Percentiles rank a stretch among this genome's conserved stretches.
Evolutionary conservation across 2,888 invertebrate species (phyloP).

Genomic region (Ptilodon capucinus): DNA sequence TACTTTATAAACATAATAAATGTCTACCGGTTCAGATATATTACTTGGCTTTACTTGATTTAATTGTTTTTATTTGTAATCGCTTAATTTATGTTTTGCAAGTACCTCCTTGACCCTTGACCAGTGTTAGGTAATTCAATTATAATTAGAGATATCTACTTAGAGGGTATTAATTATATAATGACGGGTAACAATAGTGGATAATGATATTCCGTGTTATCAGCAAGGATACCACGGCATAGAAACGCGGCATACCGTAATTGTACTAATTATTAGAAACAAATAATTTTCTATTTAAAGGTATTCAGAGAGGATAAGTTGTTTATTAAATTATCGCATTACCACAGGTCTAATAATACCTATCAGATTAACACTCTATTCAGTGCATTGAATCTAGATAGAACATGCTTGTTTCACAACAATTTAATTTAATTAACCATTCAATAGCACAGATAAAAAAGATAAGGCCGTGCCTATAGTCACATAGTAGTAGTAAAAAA

Average conservation of each 20-base stretch:
- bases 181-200: conserved; percentile 4
- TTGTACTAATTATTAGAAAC: conserved; percentile 36
- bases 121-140: conserved; percentile 6
- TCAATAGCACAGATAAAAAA: too few relatives aligned
- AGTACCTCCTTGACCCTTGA: neutral
- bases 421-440: too few relatives aligned
- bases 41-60: neutral
- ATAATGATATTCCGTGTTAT: conserved; percentile 31
- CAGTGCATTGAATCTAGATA: neutral
- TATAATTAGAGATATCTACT: too few relatives aligned
- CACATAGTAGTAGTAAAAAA: too few relatives aligned
- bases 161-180: neutral
- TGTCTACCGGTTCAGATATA: neutral
- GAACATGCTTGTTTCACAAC: too few relatives aligned
- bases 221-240: conserved; percentile 30
- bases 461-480: too few relatives aligned
- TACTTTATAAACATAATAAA: neutral
- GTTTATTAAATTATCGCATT: too few relatives aligned
- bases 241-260: conserved; percentile 29
- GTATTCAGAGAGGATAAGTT: too few relatives aligned
- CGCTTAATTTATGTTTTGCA: neutral
- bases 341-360: too few relatives aligned
- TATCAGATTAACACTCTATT: conserved; percentile 6
- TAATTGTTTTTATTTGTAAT: conserved; percentile 1
- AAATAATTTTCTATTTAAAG: too few relatives aligned